Evolutionary conservation across 37 sponge, comb jelly and placozoan species (phyloP), one percentile per base, ranked within the genome.

Genomic region (Petrosia ficiformis): DNA sequence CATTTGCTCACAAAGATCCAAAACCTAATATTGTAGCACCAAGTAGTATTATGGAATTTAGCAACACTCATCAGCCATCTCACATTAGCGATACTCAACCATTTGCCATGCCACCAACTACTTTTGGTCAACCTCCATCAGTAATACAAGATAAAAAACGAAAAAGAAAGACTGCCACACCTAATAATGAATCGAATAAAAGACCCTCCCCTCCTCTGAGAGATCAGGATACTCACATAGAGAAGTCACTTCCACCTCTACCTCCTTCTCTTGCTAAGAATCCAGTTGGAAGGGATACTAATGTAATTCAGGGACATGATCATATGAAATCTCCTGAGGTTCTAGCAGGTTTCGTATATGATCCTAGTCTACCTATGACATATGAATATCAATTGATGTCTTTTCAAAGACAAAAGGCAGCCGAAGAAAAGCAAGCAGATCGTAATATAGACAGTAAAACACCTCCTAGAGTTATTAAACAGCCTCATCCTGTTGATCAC

Each of bases 361-460:
- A 91, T 56, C 84, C 87, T 0, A 86, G 78, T 68, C 80, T 91
- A 44, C 92, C 92, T 8, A 91, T 91, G 79, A 65, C 65, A 11
- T 34, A 66, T 19, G 67, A 86, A 29, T 75, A 63, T 40, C 92
- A 91, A 73, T 58, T 91, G 42, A 36, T 86, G 38, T 57, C 87
- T 10, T 91, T 68, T 59, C 57, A 82, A 33, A 86, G 82, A 59
- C 73, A 84, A 68, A 65, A 80, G 14, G 54, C 54, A 19, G 54
- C 54, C 8, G 54, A 48, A 48, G 54, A 48, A 14, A 48, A 48
- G 54, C 54, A 19, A 8, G 14, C 8, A 48, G 54, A 8, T 48
- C n/a, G n/a, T n/a, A n/a, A n/a, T n/a, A n/a, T n/a, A n/a, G 54
- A 48, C 14, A 14, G 54, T 19, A 48, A 14, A 19, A 14, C 14